Conservation (phyloP, 53 echinoderm and acorn worm species). For the Henricia sp. region DNA sequence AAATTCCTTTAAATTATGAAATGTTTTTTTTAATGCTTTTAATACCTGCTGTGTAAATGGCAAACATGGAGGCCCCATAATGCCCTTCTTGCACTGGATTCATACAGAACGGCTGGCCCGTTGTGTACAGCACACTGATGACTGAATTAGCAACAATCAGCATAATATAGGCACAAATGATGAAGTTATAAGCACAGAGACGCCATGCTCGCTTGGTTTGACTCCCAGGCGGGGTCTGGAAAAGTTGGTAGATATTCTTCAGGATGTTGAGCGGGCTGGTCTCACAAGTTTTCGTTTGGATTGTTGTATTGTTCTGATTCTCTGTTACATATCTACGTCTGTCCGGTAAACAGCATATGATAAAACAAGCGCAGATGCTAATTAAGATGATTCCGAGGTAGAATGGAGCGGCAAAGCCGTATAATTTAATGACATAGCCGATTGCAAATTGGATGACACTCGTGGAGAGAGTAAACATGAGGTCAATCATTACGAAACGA, state of each 20-base stretch:
- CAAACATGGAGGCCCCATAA: conserved; percentile 24
- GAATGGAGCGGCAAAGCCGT: conserved; percentile 13
- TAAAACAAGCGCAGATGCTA: background rate
- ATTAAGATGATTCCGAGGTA: conserved; percentile 3
- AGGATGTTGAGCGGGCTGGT: conserved; percentile 1
- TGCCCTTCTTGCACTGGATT: conserved; percentile 32
- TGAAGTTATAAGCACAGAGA: conserved; percentile 12
- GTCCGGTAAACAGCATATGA: conserved; percentile 16
- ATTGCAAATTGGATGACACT: conserved; percentile 48
- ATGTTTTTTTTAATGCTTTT: no score
- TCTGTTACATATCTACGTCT: background rate
- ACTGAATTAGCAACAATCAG: conserved; percentile 2
- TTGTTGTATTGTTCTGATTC: background rate
- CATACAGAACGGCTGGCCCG: conserved; percentile 56
- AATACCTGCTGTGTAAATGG: conserved; percentile 9
- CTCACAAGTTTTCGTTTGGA: background rate
- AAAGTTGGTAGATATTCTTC: background rate
- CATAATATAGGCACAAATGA: conserved; percentile 41
- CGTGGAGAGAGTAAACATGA: background rate
- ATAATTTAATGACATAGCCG: conserved; percentile 10
- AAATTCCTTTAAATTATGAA: no score
- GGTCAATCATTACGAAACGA: conserved; percentile 31
- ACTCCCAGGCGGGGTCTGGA: conserved; percentile 1
- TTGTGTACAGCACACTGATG: conserved; percentile 37
- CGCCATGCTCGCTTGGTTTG: conserved; percentile 10